These are phyloP conservation scores for Henicopernis longicauda DNA, from an alignment of 2,113 vertebrate species.

Conservation along the genomic window DNA sequence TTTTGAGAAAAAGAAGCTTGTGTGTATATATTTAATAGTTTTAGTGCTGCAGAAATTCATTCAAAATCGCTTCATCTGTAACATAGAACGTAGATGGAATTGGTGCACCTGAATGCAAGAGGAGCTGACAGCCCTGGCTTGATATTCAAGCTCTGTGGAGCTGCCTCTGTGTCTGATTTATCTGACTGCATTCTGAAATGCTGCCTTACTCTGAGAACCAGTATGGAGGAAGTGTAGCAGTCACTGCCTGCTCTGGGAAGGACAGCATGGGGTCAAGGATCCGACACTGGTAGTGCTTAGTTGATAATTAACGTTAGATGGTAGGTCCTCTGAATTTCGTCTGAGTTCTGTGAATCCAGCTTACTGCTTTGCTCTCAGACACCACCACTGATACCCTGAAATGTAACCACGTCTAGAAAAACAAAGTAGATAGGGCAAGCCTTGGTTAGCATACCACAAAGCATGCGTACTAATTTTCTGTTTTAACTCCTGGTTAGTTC, in stretches of 20 bases:
- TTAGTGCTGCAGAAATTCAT: not conserved
- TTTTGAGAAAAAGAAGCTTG: not conserved
- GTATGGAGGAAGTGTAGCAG: not conserved
- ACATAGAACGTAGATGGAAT: not conserved
- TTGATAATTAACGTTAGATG: not conserved
- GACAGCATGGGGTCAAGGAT: not conserved
- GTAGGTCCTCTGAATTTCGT: not conserved
- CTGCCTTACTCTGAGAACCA: not conserved
- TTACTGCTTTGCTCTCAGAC: not conserved
- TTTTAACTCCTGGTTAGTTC: not conserved
- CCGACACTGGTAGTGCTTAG: not conserved
- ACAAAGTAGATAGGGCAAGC: not conserved
- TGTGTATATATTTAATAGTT: not conserved
- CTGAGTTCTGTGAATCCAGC: not conserved
- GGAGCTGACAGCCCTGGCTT: not conserved
- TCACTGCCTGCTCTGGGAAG: not conserved
- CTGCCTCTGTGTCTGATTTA: not conserved
- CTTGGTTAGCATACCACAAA: not conserved
- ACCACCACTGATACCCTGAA: not conserved
- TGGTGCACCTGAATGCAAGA: not conserved
- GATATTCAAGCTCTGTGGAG: not conserved
- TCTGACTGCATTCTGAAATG: not conserved
- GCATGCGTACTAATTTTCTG: not conserved
- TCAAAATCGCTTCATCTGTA: not conserved
- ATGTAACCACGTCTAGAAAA: not conserved